Evolutionary conservation across 2,113 vertebrate species (phyloP).

Genomic region (Microtus oregoni): DNA sequence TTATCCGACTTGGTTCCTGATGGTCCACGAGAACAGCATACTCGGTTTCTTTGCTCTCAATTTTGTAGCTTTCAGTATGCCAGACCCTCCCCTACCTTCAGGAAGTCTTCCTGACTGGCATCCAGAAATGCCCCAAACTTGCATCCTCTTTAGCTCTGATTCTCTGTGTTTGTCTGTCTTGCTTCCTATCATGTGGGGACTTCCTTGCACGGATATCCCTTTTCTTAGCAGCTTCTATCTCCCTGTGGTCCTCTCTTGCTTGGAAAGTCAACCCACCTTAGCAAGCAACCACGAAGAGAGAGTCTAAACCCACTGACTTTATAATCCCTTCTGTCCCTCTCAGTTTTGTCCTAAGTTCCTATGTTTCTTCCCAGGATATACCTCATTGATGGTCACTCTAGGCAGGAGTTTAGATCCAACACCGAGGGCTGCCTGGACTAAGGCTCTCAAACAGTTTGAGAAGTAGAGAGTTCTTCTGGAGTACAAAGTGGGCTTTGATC

Average conservation of each 20-base stretch:
- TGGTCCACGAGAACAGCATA: neutral
- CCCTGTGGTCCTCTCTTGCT: neutral
- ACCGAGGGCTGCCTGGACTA: neutral
- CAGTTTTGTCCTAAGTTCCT: neutral
- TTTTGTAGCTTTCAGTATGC: constrained; percentile 4
- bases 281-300: neutral
- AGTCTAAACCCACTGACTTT: neutral
- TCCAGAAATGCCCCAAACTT: neutral
- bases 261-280: constrained; percentile 29
- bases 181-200: neutral
- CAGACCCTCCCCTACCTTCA: neutral
- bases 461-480: neutral
- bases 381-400: neutral
- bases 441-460: neutral
- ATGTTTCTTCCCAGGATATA: neutral
- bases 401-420: constrained; percentile 1
- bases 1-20: neutral
- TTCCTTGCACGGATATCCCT: neutral
- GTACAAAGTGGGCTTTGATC: neutral
- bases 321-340: neutral
- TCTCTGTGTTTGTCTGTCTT: constrained; percentile 15
- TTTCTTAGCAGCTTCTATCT: constrained; percentile 18
- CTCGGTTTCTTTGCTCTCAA: neutral
- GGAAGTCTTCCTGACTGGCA: neutral
- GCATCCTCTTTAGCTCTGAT: neutral